Conservation (phyloP, 2,797 vertebrate species). For the Babyrousa celebensis region DNA sequence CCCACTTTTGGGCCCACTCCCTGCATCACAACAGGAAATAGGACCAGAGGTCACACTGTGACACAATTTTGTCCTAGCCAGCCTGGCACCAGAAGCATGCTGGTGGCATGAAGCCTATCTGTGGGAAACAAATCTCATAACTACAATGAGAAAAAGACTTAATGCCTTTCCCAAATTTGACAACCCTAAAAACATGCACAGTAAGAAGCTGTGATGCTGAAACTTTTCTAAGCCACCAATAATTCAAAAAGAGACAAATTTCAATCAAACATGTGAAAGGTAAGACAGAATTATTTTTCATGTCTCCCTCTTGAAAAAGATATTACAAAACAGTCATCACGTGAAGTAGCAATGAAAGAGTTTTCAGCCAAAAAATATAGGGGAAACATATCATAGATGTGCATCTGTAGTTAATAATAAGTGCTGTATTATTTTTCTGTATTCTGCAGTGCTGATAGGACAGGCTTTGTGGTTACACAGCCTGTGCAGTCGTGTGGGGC, state of each 20-base stretch:
- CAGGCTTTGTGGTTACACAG: not conserved
- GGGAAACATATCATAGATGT: not conserved
- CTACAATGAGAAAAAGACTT: not conserved
- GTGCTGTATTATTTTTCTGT: not conserved
- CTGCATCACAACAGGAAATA: not conserved
- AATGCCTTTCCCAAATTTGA: not conserved
- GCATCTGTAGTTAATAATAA: not conserved
- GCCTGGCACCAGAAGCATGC: not conserved
- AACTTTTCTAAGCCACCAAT: not conserved
- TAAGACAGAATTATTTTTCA: slow-evolving; percentile 36
- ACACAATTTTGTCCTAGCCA: not conserved
- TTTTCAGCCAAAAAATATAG: not conserved
- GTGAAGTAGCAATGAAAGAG: slow-evolving; percentile 20
- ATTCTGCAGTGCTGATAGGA: not conserved
- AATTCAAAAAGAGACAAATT: not conserved
- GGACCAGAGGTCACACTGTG: not conserved
- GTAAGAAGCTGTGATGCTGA: not conserved
- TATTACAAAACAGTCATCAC: not conserved
- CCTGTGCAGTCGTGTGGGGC: accelerated
- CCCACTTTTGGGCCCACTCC: not conserved
- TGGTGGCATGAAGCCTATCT: not conserved
- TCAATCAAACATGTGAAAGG: slow-evolving; percentile 5
- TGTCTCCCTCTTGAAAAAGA: not conserved
- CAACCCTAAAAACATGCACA: slow-evolving; percentile 7
- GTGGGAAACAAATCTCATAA: not conserved